Conservation (phyloP, 2,797 vertebrate species). For the Tenualosa thibaudeaui region DNA sequence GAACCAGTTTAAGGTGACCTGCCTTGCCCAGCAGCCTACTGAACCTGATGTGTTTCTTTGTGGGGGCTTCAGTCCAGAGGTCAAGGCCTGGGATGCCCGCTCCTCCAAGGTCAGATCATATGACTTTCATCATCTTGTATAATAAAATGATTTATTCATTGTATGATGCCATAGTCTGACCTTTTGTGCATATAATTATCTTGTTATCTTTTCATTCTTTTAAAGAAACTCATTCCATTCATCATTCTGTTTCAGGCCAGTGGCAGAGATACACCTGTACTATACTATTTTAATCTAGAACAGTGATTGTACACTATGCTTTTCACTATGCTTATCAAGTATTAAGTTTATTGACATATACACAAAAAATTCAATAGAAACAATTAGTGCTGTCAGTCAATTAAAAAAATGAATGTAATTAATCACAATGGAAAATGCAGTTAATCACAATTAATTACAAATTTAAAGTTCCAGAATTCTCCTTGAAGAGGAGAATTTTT, state of each 20-base stretch:
- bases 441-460: too few relatives aligned
- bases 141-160: background rate
- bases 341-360: too few relatives aligned
- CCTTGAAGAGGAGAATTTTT: too few relatives aligned
- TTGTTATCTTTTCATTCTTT: background rate
- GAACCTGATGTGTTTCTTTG: conserved; percentile 84
- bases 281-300: background rate
- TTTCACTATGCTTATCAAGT: too few relatives aligned
- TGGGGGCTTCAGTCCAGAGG: conserved; percentile 87
- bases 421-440: too few relatives aligned
- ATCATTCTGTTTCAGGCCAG: background rate
- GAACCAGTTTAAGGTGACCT: conserved; percentile 84
- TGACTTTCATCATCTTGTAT: background rate
- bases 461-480: too few relatives aligned
- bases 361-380: too few relatives aligned
- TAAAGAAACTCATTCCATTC: background rate
- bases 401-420: too few relatives aligned
- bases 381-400: too few relatives aligned
- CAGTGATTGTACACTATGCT: background rate
- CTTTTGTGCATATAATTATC: background rate
- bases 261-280: background rate
- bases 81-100: conserved; percentile 92
- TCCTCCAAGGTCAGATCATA: conserved; percentile 77
- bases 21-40: conserved; percentile 79
- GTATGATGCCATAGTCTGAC: background rate